Evolutionary conservation across 2,888 invertebrate genomes (phyloP).

Genomic region (Luperina nickerlii): DNA sequence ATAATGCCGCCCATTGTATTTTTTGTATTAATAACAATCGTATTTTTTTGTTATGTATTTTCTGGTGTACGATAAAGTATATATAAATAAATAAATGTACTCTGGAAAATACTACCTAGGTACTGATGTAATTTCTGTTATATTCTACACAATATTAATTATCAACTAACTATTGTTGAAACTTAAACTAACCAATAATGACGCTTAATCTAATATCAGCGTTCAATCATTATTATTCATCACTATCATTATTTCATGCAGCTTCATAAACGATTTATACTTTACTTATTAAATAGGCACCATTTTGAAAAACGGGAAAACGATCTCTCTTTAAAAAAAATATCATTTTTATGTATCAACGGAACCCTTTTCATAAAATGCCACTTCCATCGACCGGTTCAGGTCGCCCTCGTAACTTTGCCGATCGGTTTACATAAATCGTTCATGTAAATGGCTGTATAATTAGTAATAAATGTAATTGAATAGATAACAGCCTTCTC

Average conservation of each 20-base stretch:
- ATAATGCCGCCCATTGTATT: too few species aligned
- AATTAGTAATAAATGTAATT: conserved; percentile 74
- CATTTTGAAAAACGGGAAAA: not conserved
- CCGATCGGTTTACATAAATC: conserved; percentile 73
- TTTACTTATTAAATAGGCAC: not conserved
- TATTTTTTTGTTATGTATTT: too few species aligned
- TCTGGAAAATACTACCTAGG: too few species aligned
- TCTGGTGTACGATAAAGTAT: too few species aligned
- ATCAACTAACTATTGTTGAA: not conserved
- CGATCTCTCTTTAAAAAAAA: not conserved
- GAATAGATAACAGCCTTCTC: conserved; percentile 70
- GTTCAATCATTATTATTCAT: too few species aligned
- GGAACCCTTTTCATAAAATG: conserved; percentile 42
- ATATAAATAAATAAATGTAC: too few species aligned
- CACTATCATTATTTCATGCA: not conserved
- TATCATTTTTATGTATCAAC: conserved; percentile 1
- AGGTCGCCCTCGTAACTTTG: conserved; percentile 51
- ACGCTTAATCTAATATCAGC: not conserved
- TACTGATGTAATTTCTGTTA: not conserved
- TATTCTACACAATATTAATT: not conserved
- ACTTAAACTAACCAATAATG: not conserved
- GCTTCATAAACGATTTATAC: not conserved
- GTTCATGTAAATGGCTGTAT: conserved; percentile 66
- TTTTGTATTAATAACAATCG: too few species aligned
- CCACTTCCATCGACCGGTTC: conserved; percentile 19